These are phyloP conservation scores for Aphaenogaster floridana DNA, from an alignment of 1,140 invertebrate genomes.

Conservation along the genomic window DNA sequence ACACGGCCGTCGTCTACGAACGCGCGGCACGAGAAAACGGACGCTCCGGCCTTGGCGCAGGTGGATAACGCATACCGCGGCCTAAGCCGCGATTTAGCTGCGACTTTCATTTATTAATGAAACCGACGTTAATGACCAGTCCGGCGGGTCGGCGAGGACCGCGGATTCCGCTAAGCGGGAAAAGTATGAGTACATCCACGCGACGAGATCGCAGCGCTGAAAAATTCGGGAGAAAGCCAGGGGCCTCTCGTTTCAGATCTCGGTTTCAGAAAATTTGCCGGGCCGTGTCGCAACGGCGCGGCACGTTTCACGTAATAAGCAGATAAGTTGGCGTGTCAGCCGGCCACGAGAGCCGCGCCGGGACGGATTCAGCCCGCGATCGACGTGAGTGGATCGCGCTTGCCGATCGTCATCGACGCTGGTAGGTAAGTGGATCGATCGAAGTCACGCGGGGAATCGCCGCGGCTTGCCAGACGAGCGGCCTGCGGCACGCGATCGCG, in stretches of 20 bases:
- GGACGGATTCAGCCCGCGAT: neutral
- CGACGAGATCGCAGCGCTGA: neutral
- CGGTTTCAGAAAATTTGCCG: conserved; percentile 72
- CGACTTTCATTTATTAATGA: conserved; percentile 44
- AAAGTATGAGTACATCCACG: conserved; percentile 11
- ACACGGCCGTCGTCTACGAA: neutral
- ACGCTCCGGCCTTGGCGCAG: conserved; percentile 26
- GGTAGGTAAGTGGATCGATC: neutral
- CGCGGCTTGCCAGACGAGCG: neutral
- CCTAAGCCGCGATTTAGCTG: neutral
- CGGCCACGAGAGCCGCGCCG: neutral
- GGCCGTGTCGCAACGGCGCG: conserved; percentile 60
- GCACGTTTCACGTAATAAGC: conserved; percentile 66
- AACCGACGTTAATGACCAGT: conserved; percentile 33
- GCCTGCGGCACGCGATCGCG: conserved; percentile 23
- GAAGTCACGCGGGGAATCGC: neutral
- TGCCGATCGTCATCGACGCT: conserved; percentile 1
- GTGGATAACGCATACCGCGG: neutral
- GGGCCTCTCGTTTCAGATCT: conserved; percentile 58
- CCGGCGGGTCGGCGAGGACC: neutral
- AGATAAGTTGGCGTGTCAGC: conserved; percentile 39
- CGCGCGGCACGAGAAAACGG: neutral
- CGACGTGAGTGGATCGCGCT: neutral
- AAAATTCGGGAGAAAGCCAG: conserved; percentile 70
- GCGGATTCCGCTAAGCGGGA: neutral